Evolutionary conservation across 2,888 invertebrate genomes (phyloP), one percentile per base, ranked within the genome.

Genomic region (Stratiomys singularior): DNA sequence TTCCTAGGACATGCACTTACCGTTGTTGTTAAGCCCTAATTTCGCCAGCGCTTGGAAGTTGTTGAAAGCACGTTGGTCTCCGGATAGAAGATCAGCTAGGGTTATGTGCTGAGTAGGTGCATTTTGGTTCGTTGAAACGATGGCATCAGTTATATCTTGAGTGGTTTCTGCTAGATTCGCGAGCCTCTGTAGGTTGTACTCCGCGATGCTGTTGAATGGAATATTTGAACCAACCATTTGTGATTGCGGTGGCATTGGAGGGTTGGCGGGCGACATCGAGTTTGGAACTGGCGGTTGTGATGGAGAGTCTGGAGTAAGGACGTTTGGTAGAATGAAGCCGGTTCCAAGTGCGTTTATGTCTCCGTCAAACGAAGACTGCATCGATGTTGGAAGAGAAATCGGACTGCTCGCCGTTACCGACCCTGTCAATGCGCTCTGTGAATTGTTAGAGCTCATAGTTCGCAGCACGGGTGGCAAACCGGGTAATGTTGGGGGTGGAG

Each of bases 21-120:
- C 92, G 83, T 91, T 89, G 83, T 86, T 88, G 81, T 90, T 91
- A 72, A 92, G 87, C 83, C 96, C 96, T 77, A 96, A 89, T 87
- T 96, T 96, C 78, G 96, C 96, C 79, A 97, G 90, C 30, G 95
- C 96, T 85, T 96, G 95, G 81, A 97, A 89, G 88, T 96, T 97
- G 87, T 94, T 95, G 82, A 95, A 92, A 13, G 96, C 95, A 83
- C 94, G 93, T 82, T 92, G 92, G 81, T 89, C 89, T 21, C 93
- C 94, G 78, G 92, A 91, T 77, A 95, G 89, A 77, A 95, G 88
- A 85, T 96, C 95, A 7, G 93, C 93, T 81, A 95, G 87, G 78
- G 92, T 93, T 82, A 95, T 94, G 72, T 92, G 89, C 81, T 91
- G 90, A 80, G 89, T 89, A 79, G 92, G 91, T 85, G 83, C 91